A percentile compares a stretch with the other conserved stretches of the same genome.
These are phyloP conservation scores for Distichodus sexfasciatus DNA, from an alignment of 2,797 vertebrate genomes.

Conservation along the genomic window DNA sequence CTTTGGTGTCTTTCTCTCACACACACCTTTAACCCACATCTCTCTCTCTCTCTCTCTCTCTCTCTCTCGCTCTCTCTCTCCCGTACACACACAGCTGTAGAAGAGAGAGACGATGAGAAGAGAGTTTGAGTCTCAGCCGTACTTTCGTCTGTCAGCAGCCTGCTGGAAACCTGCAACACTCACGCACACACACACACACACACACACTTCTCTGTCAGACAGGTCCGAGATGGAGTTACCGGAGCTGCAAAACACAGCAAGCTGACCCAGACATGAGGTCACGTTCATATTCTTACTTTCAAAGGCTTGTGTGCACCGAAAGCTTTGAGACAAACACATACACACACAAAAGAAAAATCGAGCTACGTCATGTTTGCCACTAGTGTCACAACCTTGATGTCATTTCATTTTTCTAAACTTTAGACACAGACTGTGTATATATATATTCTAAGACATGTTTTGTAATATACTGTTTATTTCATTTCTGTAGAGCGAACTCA, in stretches of 20 bases:
- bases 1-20: slow-evolving; percentile 23
- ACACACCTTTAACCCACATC: too few relatives aligned
- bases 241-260: slow-evolving; percentile 54
- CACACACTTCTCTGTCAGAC: slow-evolving; percentile 71
- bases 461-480: too few relatives aligned
- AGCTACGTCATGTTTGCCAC: too few relatives aligned
- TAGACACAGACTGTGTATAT: too few relatives aligned
- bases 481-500: too few relatives aligned
- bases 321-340: too few relatives aligned
- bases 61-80: slow-evolving; percentile 9
- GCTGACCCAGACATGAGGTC: slow-evolving; percentile 62
- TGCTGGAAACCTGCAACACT: slow-evolving; percentile 73
- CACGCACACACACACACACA: slow-evolving; percentile 81
- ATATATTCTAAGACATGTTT: slow-evolving; percentile 55
- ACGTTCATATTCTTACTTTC: slow-evolving; percentile 58
- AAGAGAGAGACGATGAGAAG: slow-evolving; percentile 78
- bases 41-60: slow-evolving; percentile 15
- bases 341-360: too few relatives aligned
- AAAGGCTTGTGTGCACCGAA: too few relatives aligned
- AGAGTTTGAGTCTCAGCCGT: slow-evolving; percentile 66
- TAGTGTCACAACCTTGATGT: too few relatives aligned
- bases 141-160: slow-evolving; percentile 87
- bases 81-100: slow-evolving; percentile 72
- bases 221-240: slow-evolving; percentile 67
- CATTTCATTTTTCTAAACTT: too few relatives aligned